A percentile compares a stretch with the other conserved stretches of the same genome.
Conservation (phyloP, 2,888 invertebrate species). For the Pocota personata region DNA sequence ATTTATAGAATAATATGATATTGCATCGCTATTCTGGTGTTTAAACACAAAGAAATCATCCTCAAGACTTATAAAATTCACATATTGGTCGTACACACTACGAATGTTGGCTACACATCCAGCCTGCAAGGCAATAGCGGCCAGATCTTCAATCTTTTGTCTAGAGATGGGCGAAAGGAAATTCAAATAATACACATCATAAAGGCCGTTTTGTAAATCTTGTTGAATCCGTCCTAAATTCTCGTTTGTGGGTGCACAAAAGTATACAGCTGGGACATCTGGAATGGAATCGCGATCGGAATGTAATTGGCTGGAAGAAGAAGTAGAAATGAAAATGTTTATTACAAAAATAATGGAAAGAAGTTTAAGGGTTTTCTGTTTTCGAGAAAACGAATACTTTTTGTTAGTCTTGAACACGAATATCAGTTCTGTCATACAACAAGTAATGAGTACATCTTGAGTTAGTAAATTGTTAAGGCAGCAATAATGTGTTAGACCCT, state of each 20-base stretch:
- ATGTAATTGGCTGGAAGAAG: conserved; percentile 89
- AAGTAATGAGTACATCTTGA: too few species aligned
- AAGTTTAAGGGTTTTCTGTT: too few species aligned
- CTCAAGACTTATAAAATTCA: conserved; percentile 98
- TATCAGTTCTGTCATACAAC: too few species aligned
- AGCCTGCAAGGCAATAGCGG: conserved; percentile 94
- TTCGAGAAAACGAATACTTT: too few species aligned
- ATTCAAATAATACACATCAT: conserved; percentile 98
- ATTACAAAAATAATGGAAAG: background rate
- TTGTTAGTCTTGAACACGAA: too few species aligned
- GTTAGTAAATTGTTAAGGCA: too few species aligned
- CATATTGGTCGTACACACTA: conserved; percentile 98
- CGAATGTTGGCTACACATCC: conserved; percentile 96
- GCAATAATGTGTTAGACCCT: too few species aligned
- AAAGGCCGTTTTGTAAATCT: conserved; percentile 93
- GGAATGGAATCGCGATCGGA: conserved; percentile 96
- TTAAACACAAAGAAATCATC: conserved; percentile 98
- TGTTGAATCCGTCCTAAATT: conserved; percentile 97
- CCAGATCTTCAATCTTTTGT: conserved; percentile 97
- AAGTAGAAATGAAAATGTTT: background rate
- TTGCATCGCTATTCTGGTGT: conserved; percentile 94
- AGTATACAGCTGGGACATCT: conserved; percentile 99
- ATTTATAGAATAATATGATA: conserved; percentile 98
- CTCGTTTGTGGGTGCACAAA: conserved; percentile 97
- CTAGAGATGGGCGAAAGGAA: conserved; percentile 97